phyloP scores from a whole-genome alignment of 92 coral and sea anemone species.

The Galaxea fascicularis region DNA sequence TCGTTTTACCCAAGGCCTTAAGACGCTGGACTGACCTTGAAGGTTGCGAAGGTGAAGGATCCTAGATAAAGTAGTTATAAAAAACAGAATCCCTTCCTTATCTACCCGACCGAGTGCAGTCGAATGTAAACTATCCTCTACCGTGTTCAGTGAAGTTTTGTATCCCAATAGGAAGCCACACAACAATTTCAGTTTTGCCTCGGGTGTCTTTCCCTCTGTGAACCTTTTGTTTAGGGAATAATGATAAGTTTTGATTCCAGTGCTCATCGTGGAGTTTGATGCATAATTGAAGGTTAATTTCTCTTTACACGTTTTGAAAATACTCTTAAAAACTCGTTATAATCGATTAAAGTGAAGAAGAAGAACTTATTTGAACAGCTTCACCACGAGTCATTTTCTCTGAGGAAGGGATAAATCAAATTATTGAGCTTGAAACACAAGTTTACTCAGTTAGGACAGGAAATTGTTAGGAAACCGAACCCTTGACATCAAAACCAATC shows the following conservation, averaged over 20 bases:
- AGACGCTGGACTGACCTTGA: not conserved
- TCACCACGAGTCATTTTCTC: not conserved
- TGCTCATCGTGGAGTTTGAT: not conserved
- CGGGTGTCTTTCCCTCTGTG: not conserved
- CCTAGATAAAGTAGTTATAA: slow-evolving; percentile 31
- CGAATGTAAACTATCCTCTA: not conserved
- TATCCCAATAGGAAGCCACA: not conserved
- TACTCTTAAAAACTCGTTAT: slow-evolving; percentile 24
- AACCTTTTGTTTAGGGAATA: not conserved
- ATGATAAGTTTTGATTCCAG: not conserved
- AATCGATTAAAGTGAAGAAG: not conserved
- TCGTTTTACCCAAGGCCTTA: slow-evolving; percentile 9
- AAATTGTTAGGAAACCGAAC: slow-evolving; percentile 38
- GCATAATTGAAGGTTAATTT: slow-evolving; percentile 34
- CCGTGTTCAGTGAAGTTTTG: not conserved
- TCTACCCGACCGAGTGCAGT: slow-evolving; percentile 3
- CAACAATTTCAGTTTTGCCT: not conserved
- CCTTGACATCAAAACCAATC: slow-evolving; percentile 28
- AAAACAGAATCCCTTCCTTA: slow-evolving; percentile 27
- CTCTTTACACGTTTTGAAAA: not conserved
- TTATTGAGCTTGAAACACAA: not conserved
- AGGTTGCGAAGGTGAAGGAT: not conserved
- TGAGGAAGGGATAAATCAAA: not conserved
- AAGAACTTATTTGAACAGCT: not conserved
- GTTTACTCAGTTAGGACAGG: slow-evolving; percentile 9